Conservation (phyloP, 2,888 invertebrate species). For the Diaprepes abbreviatus region DNA sequence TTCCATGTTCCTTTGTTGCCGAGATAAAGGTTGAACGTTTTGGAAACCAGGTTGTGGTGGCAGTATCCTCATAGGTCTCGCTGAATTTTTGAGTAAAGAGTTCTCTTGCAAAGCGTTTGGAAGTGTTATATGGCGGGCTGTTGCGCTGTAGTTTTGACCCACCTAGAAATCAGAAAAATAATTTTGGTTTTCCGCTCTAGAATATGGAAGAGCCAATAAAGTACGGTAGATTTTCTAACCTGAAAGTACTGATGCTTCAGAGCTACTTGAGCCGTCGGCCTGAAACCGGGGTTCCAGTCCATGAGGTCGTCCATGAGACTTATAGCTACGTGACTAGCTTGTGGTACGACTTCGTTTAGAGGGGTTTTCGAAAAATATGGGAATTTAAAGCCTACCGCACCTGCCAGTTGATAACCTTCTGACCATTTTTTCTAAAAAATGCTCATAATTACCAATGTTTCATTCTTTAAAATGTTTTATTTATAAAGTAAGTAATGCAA, state of each 20-base stretch:
- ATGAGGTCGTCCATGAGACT: constrained; percentile 88
- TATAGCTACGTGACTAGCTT: constrained; percentile 86
- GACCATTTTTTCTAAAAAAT: constrained; percentile 87
- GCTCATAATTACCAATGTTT: too few relatives aligned
- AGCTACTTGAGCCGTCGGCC: constrained; percentile 92
- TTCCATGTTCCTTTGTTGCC: constrained; percentile 16
- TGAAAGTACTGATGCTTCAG: constrained; percentile 75
- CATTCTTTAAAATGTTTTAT: too few relatives aligned
- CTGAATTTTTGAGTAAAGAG: constrained; percentile 26
- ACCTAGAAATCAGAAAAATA: too few relatives aligned
- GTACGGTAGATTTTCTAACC: too few relatives aligned
- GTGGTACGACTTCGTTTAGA: constrained; percentile 83
- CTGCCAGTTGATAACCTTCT: constrained; percentile 93
- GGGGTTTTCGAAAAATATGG: constrained; percentile 89
- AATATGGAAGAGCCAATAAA: too few relatives aligned
- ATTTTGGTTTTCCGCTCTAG: too few relatives aligned
- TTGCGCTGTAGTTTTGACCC: constrained; percentile 62
- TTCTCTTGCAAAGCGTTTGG: constrained; percentile 42
- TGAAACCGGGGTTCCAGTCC: constrained; percentile 91
- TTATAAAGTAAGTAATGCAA: too few relatives aligned
- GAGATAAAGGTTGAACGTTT: neutral
- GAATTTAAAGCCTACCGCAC: constrained; percentile 95
- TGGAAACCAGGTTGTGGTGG: constrained; percentile 23
- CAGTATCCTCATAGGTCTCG: constrained; percentile 16
- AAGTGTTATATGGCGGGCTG: constrained; percentile 50